A percentile compares a stretch with the other conserved stretches of the same genome.
These are phyloP conservation scores for Hemibagrus wyckioides DNA, from an alignment of 2,113 vertebrate genomes.

Conservation along the genomic window DNA sequence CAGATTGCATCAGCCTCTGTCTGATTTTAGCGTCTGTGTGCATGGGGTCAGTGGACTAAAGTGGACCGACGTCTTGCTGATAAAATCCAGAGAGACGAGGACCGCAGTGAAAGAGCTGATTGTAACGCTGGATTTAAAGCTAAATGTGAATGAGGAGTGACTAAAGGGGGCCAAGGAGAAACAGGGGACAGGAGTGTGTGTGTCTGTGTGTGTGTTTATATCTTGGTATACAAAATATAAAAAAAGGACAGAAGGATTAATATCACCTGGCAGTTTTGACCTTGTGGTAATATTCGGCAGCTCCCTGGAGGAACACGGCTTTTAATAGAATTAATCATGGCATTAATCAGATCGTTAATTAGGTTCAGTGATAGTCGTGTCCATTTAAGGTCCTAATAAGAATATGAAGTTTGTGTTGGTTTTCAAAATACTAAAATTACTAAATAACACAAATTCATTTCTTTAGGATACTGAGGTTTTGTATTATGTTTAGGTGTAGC, in stretches of 20 bases:
- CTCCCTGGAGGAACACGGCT: background rate
- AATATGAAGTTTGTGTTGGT: background rate
- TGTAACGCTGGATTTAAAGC: slow-evolving; percentile 4
- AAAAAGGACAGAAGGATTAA: background rate
- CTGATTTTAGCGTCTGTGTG: slow-evolving; percentile 9
- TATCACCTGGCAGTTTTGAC: background rate
- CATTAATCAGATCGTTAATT: background rate
- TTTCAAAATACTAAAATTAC: background rate
- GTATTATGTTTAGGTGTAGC: background rate
- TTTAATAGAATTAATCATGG: slow-evolving; percentile 1
- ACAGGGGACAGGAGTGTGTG: background rate
- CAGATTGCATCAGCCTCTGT: slow-evolving; percentile 23
- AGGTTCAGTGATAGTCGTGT: background rate
- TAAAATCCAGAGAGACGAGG: slow-evolving; percentile 5
- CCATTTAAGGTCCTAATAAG: background rate
- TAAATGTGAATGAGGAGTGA: slow-evolving; percentile 5
- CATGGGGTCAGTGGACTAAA: slow-evolving; percentile 21
- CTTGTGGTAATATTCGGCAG: background rate
- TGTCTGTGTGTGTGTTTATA: background rate
- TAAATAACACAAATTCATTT: background rate
- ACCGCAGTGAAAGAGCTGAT: slow-evolving; percentile 12
- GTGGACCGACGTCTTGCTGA: slow-evolving; percentile 21
- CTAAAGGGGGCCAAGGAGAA: slow-evolving; percentile 10
- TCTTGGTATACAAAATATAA: slow-evolving; percentile 11
- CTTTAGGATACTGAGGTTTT: background rate